phyloP scores from a whole-genome alignment of 2,888 invertebrate genomes.

The Aromia moschata region DNA sequence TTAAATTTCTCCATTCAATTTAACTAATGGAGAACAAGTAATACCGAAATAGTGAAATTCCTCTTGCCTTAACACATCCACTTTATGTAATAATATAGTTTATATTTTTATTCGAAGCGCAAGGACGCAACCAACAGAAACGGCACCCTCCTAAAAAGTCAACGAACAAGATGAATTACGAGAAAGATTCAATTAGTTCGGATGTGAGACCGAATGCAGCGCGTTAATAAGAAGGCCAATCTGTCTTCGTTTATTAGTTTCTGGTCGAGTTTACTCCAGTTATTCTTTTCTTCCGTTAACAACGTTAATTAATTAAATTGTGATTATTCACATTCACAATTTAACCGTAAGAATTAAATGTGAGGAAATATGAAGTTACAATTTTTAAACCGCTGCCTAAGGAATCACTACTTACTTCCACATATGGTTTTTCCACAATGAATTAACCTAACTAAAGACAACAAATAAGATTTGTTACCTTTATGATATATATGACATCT shows the following conservation, averaged over 20 bases:
- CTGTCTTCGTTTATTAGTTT: constrained; percentile 55
- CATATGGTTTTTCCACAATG: too few relatives aligned
- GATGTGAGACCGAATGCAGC: constrained; percentile 53
- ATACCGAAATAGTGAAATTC: constrained; percentile 1
- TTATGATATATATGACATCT: too few relatives aligned
- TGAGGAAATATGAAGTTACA: too few relatives aligned
- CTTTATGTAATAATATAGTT: constrained; percentile 11
- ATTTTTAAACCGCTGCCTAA: too few relatives aligned
- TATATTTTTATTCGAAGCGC: constrained; percentile 22
- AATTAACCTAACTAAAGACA: too few relatives aligned
- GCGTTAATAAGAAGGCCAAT: constrained; percentile 55
- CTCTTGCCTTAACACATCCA: background rate
- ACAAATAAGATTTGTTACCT: too few relatives aligned
- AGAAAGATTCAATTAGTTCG: constrained; percentile 54
- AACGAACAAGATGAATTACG: constrained; percentile 57
- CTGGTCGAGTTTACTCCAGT: constrained; percentile 15
- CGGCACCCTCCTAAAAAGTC: constrained; percentile 46
- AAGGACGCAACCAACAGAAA: constrained; percentile 44
- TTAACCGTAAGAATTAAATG: too few relatives aligned
- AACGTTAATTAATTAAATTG: background rate
- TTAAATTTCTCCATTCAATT: constrained; percentile 33
- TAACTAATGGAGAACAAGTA: constrained; percentile 27
- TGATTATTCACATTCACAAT: too few relatives aligned
- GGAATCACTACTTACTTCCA: too few relatives aligned
- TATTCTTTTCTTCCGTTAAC: constrained; percentile 11